Base-by-base conservation (phyloP, 2,113 vertebrate species). In the Trematomus loennbergii region DNA sequence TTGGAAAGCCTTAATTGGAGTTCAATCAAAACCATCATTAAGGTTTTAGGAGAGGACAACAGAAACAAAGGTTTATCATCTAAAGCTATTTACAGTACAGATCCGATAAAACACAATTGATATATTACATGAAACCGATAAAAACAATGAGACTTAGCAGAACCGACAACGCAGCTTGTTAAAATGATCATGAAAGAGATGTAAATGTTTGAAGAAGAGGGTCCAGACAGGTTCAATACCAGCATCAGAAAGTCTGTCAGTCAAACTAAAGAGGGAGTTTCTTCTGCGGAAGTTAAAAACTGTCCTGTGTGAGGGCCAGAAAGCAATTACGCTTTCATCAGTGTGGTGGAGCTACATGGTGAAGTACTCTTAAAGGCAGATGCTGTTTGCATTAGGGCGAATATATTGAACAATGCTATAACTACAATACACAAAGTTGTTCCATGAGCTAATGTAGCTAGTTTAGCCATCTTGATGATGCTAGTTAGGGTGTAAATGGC, bases 51-150 rank as follows among this genome's bases (percentile, higher is more conserved):
- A 59, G 16, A 18, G 2, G 59, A 59, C 36, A 43, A 33, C 40
- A 36, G 53, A 70, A 58, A 43, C 52, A 46, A 70, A 58, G 12
- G 50, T 20, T 53, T 20, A 46, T 25, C 25, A 70, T 22, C 50
- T 57, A 29, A 43, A 69, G 17, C 66, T 43, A 16, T 69, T 43
- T 43, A 17, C 1, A 15, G 48, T 12, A 9, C 61, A 54, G 50
- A 12, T 36, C 18, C 9, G 65, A 45, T 36, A 77, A 63, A 78
- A 78, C 20, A 69, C 16, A 49, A 65, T 59, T 59, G n/a, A 53
- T 9, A 52, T 43, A 10, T 11, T 18, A 36, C 3, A n/a, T 29
- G 22, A 65, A 36, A 58, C 20, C 16, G 16, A 2, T 17, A 10
- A 36, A 15, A 52, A 77, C 1, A 57, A 22, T 36, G 3, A 15